Conservation (phyloP, 2,888 invertebrate genomes). For the Agriotes lineatus region DNA sequence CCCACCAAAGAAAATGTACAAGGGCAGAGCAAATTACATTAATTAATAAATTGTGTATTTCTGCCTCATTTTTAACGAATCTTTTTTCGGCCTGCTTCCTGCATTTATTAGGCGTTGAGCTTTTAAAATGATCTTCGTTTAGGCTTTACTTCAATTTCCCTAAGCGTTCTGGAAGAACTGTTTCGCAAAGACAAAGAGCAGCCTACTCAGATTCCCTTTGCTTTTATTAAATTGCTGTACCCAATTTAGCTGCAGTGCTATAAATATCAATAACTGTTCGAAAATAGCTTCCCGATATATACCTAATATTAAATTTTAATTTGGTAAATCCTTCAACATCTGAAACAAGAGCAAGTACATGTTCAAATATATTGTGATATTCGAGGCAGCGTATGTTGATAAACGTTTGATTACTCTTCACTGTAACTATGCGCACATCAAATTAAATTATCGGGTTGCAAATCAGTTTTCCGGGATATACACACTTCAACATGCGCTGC, state of each 20-base stretch:
- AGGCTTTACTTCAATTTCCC: background rate
- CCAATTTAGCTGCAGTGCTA: too few species aligned
- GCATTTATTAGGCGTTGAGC: background rate
- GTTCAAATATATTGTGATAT: background rate
- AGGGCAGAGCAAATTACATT: slow-evolving; percentile 4
- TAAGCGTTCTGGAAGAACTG: too few species aligned
- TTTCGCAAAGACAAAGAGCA: too few species aligned
- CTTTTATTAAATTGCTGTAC: too few species aligned
- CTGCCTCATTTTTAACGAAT: slow-evolving; percentile 2
- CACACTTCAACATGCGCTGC: background rate
- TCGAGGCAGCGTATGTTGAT: background rate
- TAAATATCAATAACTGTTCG: too few species aligned
- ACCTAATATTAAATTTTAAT: too few species aligned
- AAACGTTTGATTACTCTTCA: slow-evolving; percentile 12
- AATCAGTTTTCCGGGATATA: slow-evolving; percentile 2
- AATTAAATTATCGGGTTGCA: slow-evolving; percentile 5
- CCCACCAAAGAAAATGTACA: background rate
- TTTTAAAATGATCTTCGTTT: slow-evolving; percentile 2
- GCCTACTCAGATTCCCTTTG: too few species aligned
- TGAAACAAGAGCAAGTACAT: background rate
- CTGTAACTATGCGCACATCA: background rate
- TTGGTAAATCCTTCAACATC: too few species aligned
- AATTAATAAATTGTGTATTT: slow-evolving; percentile 11
- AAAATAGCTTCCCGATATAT: too few species aligned
- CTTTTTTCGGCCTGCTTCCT: background rate